A percentile compares a stretch with the other conserved stretches of the same genome.
These are phyloP conservation scores for Halichoeres trimaculatus DNA, from an alignment of 2,113 vertebrate species.

Conservation along the genomic window DNA sequence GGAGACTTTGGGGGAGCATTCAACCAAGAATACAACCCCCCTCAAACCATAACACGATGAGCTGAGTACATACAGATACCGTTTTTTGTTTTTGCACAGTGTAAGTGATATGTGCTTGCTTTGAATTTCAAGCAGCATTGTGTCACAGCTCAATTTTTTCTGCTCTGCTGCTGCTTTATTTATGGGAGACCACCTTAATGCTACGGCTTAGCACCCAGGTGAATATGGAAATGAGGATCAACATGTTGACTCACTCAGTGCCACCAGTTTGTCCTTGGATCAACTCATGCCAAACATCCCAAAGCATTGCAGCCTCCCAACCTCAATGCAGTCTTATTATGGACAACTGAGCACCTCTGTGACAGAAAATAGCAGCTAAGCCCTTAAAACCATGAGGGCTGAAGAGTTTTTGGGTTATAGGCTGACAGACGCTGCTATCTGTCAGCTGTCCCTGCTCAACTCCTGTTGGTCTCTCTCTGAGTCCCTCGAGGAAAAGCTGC, in stretches of 20 bases:
- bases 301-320: slow-evolving; percentile 27
- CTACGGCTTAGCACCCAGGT: slow-evolving; percentile 40
- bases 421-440: slow-evolving; percentile 36
- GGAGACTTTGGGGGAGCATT: slow-evolving; percentile 34
- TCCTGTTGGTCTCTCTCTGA: slow-evolving; percentile 6
- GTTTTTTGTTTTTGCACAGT: slow-evolving; percentile 50
- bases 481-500: slow-evolving; percentile 17
- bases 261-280: slow-evolving; percentile 43
- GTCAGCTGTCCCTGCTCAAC: slow-evolving; percentile 40
- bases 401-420: slow-evolving; percentile 37
- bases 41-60: background rate
- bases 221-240: slow-evolving; percentile 68
- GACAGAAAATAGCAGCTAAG: slow-evolving; percentile 52
- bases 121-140: slow-evolving; percentile 54
- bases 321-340: slow-evolving; percentile 27
- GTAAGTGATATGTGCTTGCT: slow-evolving; percentile 52
- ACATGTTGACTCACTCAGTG: slow-evolving; percentile 57
- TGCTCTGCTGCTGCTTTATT: slow-evolving; percentile 44
- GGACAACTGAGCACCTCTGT: slow-evolving; percentile 51
- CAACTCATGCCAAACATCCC: slow-evolving; percentile 42
- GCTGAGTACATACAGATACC: slow-evolving; percentile 29
- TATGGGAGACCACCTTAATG: slow-evolving; percentile 32
- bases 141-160: slow-evolving; percentile 11
- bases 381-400: slow-evolving; percentile 50
- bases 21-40: background rate